These are phyloP conservation scores for Melopsittacus undulatus DNA, from an alignment of 2,797 vertebrate genomes.

Conservation along the genomic window DNA sequence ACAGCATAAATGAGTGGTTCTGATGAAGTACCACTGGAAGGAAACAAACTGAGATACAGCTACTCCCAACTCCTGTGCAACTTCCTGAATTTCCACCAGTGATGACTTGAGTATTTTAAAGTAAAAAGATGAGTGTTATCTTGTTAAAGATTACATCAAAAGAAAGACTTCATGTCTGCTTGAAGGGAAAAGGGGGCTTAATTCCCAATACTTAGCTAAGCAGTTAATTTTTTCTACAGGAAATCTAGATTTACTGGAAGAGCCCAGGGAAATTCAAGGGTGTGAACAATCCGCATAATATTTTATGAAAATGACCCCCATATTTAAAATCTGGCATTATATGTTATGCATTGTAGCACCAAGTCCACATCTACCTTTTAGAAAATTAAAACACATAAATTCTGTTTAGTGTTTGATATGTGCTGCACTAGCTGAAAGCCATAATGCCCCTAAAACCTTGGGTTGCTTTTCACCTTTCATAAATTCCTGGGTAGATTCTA, in stretches of 20 bases:
- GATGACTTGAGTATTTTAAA: not conserved
- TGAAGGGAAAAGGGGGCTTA: not conserved
- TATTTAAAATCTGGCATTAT: conserved; percentile 84
- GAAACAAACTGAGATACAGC: not conserved
- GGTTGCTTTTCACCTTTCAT: conserved; percentile 94
- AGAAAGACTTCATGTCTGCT: not conserved
- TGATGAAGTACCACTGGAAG: not conserved
- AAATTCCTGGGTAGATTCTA: conserved; percentile 90
- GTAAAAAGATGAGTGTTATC: not conserved
- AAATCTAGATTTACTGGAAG: conserved; percentile 71
- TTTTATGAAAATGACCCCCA: conserved; percentile 88
- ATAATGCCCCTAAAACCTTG: conserved; percentile 84
- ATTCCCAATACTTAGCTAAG: conserved; percentile 64
- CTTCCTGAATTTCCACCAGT: not conserved
- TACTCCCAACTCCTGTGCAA: not conserved
- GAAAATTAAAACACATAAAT: conserved; percentile 99
- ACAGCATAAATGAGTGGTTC: not conserved
- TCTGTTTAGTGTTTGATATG: conserved; percentile 89
- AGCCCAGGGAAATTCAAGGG: conserved; percentile 74
- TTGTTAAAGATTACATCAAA: not conserved
- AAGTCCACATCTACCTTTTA: conserved; percentile 89
- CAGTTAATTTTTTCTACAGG: conserved; percentile 62
- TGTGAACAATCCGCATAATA: conserved; percentile 79
- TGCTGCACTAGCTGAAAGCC: conserved; percentile 75
- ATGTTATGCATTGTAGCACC: conserved; percentile 94